Evolutionary conservation across 2,888 invertebrate species (phyloP).

Genomic region (Imbricaverruca yamaguchii): DNA sequence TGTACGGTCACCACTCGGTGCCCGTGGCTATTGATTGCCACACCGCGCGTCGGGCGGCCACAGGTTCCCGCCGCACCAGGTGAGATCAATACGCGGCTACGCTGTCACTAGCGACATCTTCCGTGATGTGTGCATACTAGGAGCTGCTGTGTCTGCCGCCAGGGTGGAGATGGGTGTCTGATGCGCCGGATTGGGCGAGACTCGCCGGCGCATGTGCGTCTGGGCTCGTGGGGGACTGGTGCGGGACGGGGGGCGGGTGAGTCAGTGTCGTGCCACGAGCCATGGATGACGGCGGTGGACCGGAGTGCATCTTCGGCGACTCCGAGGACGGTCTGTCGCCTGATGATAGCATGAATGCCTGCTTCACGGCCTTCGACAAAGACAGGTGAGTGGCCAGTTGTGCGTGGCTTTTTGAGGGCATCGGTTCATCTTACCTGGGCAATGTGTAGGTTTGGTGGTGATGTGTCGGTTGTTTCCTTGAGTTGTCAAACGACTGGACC

Average conservation of each 20-base stretch:
- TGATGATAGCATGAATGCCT: conserved; percentile 14
- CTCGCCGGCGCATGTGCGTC: background rate
- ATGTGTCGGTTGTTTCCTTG: too few relatives aligned
- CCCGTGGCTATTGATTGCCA: background rate
- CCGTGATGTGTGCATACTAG: too few relatives aligned
- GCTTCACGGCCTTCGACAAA: conserved; percentile 14
- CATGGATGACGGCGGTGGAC: background rate
- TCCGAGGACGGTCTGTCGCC: background rate
- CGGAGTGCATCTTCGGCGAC: background rate
- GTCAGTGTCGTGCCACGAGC: background rate
- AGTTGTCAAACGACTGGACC: too few relatives aligned
- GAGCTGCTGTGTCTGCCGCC: too few relatives aligned
- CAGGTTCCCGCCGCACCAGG: background rate
- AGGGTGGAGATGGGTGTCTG: too few relatives aligned
- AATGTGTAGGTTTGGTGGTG: too few relatives aligned
- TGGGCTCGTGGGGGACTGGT: background rate
- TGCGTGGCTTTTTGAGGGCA: too few relatives aligned
- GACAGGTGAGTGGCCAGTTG: background rate
- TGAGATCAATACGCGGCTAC: too few relatives aligned
- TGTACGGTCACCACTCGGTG: background rate
- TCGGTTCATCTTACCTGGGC: too few relatives aligned
- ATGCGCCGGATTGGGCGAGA: too few relatives aligned
- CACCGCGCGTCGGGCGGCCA: background rate
- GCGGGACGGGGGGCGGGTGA: background rate
- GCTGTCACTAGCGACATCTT: too few relatives aligned